Percentiles rank a stretch among this genome's conserved stretches.
phyloP scores from a whole-genome alignment of 2,797 vertebrate genomes.

The Melanotaenia maccullochi region DNA sequence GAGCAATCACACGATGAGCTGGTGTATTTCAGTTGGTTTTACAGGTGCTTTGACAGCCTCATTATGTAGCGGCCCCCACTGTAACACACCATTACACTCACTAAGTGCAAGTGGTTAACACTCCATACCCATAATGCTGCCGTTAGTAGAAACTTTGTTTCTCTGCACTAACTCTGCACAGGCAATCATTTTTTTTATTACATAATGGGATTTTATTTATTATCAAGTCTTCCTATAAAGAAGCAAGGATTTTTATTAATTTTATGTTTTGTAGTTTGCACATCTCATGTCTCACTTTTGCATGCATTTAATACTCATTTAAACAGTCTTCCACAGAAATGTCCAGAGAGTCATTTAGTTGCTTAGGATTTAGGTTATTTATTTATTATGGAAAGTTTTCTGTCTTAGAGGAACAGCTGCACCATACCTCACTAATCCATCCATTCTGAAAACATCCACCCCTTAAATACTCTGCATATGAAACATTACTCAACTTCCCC shows the following conservation, averaged over 20 bases:
- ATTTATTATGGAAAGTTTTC: slow-evolving; percentile 36
- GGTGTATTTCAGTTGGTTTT: slow-evolving; percentile 41
- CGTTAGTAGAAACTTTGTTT: slow-evolving; percentile 30
- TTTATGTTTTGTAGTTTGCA: slow-evolving; percentile 7
- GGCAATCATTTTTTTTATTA: slow-evolving; percentile 14
- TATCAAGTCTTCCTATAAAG: slow-evolving; percentile 1
- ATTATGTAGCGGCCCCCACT: slow-evolving; percentile 44
- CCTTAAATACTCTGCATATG: slow-evolving; percentile 20
- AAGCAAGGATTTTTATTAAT: slow-evolving; percentile 24
- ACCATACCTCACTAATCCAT: slow-evolving; percentile 12
- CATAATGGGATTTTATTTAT: slow-evolving; percentile 13
- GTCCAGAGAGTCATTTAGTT: slow-evolving; percentile 16
- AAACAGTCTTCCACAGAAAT: slow-evolving; percentile 36
- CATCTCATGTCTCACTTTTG: slow-evolving; percentile 22
- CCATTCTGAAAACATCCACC: slow-evolving; percentile 23
- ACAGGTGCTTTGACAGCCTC: slow-evolving; percentile 48
- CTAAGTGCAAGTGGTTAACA: slow-evolving; percentile 38
- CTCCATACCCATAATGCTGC: slow-evolving; percentile 4
- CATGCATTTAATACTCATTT: slow-evolving; percentile 27
- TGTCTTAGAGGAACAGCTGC: slow-evolving; percentile 9
- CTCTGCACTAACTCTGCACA: not conserved
- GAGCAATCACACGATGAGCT: slow-evolving; percentile 45
- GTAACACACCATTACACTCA: slow-evolving; percentile 32
- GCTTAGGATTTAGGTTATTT: slow-evolving; percentile 61
- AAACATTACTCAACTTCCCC: not conserved